phyloP scores from a whole-genome alignment of 1,140 invertebrate genomes.

The Drosophila eugracilis region DNA sequence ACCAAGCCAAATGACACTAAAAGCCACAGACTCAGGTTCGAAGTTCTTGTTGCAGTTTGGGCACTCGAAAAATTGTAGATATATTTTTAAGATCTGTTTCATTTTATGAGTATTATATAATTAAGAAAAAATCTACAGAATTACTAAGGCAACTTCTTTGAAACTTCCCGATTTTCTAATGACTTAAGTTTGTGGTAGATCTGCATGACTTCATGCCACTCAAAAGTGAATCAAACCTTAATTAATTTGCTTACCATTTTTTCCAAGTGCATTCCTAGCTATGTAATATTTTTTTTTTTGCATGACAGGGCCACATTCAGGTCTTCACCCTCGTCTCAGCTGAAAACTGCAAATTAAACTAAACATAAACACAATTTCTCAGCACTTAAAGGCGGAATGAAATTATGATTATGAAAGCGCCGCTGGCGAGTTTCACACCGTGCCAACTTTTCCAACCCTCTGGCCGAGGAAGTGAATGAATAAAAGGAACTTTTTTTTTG shows the following conservation, averaged over 20 bases:
- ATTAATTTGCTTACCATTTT: neutral
- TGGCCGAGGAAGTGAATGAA: slow-evolving; percentile 31
- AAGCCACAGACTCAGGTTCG: slow-evolving; percentile 13
- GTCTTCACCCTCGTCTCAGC: slow-evolving; percentile 54
- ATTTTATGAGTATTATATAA: neutral
- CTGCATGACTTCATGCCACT: neutral
- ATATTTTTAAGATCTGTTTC: neutral
- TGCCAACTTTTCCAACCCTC: slow-evolving; percentile 49
- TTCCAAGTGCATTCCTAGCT: slow-evolving; percentile 5
- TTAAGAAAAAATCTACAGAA: too few relatives aligned
- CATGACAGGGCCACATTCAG: slow-evolving; percentile 59
- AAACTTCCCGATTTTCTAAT: too few relatives aligned
- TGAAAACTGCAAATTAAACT: slow-evolving; percentile 78
- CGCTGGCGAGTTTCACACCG: slow-evolving; percentile 69
- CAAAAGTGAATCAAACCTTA: too few relatives aligned
- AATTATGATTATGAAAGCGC: slow-evolving; percentile 75
- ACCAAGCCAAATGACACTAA: slow-evolving; percentile 39
- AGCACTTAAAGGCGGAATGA: slow-evolving; percentile 72
- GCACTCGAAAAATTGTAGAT: neutral
- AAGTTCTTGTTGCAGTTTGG: slow-evolving; percentile 42
- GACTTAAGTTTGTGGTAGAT: too few relatives aligned
- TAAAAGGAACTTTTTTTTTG: slow-evolving; percentile 31
- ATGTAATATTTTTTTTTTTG: slow-evolving; percentile 22
- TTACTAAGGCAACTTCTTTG: too few relatives aligned
- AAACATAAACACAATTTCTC: slow-evolving; percentile 78